Conservation (phyloP, 2,888 invertebrate genomes). For the Chromoteleia sp. region DNA sequence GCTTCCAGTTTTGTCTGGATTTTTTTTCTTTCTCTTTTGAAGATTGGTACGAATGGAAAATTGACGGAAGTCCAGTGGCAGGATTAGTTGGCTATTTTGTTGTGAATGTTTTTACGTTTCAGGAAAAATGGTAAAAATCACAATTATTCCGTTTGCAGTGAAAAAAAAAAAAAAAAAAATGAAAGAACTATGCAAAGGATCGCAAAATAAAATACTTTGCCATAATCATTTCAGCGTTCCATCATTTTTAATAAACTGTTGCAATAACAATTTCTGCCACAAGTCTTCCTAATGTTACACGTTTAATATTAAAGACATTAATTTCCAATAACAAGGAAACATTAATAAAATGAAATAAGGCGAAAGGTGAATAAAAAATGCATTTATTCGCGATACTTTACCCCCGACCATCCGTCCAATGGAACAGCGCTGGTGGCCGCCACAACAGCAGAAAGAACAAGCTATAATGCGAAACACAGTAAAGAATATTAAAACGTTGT, state of each 20-base stretch:
- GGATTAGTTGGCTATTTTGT: constrained; percentile 17
- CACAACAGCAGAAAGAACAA: constrained; percentile 81
- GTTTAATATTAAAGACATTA: background rate
- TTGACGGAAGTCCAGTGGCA: background rate
- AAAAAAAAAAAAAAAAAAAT: no score
- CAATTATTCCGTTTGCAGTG: no score
- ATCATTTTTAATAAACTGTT: no score
- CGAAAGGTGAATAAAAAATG: background rate
- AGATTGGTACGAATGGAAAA: constrained; percentile 10
- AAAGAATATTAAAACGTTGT: background rate
- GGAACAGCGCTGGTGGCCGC: constrained; percentile 80
- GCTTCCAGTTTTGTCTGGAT: constrained; percentile 54
- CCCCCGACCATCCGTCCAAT: constrained; percentile 60
- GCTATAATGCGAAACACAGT: constrained; percentile 72
- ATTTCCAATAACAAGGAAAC: background rate
- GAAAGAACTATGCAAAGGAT: no score
- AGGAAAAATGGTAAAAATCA: background rate
- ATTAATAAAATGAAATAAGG: background rate
- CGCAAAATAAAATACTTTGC: no score
- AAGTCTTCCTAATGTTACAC: background rate
- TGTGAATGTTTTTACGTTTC: background rate
- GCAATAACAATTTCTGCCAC: background rate
- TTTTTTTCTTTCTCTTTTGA: constrained; percentile 23
- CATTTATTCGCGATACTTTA: constrained; percentile 46
- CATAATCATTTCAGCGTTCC: no score